phyloP scores from a whole-genome alignment of 2,888 invertebrate genomes.

The Mimumesa dahlbomi region DNA sequence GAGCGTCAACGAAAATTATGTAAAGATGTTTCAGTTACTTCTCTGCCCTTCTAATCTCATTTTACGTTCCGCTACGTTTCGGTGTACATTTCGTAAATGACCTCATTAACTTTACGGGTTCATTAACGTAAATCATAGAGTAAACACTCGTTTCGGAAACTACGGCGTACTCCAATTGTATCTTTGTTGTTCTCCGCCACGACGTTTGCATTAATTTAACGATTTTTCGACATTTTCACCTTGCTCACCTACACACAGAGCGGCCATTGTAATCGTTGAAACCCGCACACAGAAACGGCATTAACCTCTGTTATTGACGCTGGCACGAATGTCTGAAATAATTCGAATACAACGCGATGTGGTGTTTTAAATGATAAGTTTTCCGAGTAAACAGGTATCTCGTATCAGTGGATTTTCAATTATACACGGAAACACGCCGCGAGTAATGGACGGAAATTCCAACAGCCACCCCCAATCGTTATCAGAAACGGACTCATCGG shows the following conservation, averaged over 20 bases:
- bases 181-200: slow-evolving; percentile 19
- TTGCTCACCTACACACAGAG: too few species aligned
- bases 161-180: slow-evolving; percentile 19
- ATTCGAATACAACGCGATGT: not conserved
- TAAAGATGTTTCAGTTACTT: slow-evolving; percentile 9
- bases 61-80: slow-evolving; percentile 9
- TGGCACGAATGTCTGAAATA: not conserved
- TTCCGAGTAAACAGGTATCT: not conserved
- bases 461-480: not conserved
- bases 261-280: not conserved
- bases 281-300: too few species aligned
- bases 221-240: slow-evolving; percentile 1
- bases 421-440: not conserved
- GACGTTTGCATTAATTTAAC: slow-evolving; percentile 41
- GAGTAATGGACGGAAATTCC: not conserved
- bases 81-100: slow-evolving; percentile 28
- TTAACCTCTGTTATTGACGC: not conserved
- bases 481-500: slow-evolving; percentile 2
- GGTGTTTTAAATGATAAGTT: not conserved
- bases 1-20: slow-evolving; percentile 15
- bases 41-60: slow-evolving; percentile 30
- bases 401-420: slow-evolving; percentile 3
- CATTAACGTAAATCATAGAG: slow-evolving; percentile 51
- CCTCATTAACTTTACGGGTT: slow-evolving; percentile 50
- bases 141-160: slow-evolving; percentile 32